A percentile compares a stretch with the other conserved stretches of the same genome.
Conservation (phyloP, 2,113 vertebrate genomes). For the Lucifuga dentata region DNA sequence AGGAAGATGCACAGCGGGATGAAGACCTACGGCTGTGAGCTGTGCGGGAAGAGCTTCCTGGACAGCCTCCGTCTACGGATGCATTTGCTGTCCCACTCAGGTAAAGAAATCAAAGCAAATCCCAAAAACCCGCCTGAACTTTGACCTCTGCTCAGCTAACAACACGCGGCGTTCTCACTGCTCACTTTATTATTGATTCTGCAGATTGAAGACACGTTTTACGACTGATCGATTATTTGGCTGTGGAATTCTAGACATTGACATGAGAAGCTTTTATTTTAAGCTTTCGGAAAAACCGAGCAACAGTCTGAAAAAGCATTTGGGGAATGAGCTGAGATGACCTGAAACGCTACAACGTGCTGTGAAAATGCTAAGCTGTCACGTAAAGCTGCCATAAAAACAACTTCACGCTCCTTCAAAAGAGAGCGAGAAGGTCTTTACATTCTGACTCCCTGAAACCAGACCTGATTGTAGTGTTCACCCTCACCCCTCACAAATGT, state of each 20-base stretch:
- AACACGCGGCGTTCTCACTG: neutral
- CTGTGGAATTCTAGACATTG: no score
- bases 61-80: slow-evolving; percentile 98
- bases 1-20: slow-evolving; percentile 99
- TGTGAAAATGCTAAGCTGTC: no score
- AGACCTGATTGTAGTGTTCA: neutral
- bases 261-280: no score
- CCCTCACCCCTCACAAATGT: neutral
- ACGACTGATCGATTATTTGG: no score
- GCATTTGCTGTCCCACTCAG: slow-evolving; percentile 99
- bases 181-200: neutral
- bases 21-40: slow-evolving; percentile 98
- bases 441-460: neutral
- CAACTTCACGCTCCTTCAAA: no score
- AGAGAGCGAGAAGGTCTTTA: neutral
- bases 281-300: no score
- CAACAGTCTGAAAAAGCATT: no score
- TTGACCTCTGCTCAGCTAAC: neutral
- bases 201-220: no score
- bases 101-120: slow-evolving; percentile 79
- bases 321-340: no score
- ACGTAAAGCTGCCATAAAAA: no score
- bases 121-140: neutral
- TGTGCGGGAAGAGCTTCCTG: slow-evolving; percentile 98
- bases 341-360: no score